Conservation (phyloP, 2,888 invertebrate species). For the Habroteleia sp. region DNA sequence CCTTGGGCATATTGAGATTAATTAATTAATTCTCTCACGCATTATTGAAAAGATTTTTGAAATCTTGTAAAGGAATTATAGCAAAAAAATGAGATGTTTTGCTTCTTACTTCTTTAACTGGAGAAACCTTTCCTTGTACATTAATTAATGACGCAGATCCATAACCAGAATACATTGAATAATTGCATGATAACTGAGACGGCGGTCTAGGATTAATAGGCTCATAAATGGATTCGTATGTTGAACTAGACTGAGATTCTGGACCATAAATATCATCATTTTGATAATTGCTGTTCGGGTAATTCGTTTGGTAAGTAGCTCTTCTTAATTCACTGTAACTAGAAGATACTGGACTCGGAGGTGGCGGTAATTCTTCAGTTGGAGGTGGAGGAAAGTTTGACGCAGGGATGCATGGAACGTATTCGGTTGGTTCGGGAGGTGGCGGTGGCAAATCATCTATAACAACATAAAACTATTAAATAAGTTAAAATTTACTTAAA, state of each 20-base stretch:
- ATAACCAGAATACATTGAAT: constrained; percentile 86
- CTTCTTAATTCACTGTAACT: constrained; percentile 93
- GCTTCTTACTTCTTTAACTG: constrained; percentile 76
- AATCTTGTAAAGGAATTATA: no score
- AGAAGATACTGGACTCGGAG: constrained; percentile 94
- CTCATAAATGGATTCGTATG: constrained; percentile 94
- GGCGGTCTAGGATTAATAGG: constrained; percentile 93
- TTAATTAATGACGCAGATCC: constrained; percentile 80
- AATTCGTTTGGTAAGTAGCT: constrained; percentile 87
- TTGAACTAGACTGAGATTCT: constrained; percentile 87
- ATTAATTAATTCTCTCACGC: no score
- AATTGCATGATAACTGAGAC: constrained; percentile 87
- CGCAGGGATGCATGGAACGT: constrained; percentile 74
- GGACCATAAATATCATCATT: constrained; percentile 85
- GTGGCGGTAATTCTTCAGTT: constrained; percentile 88
- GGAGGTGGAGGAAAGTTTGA: constrained; percentile 81
- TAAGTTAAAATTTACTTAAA: no score
- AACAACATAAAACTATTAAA: no score
- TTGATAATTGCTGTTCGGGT: constrained; percentile 75
- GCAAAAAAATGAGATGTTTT: no score
- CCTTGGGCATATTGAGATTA: no score
- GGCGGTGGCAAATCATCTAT: constrained; percentile 85
- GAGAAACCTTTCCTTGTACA: constrained; percentile 77
- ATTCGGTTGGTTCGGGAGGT: constrained; percentile 82
- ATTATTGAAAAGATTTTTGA: no score